Evolutionary conservation across 2,888 invertebrate genomes (phyloP).

Genomic region (Caradrina clavipalpis): DNA sequence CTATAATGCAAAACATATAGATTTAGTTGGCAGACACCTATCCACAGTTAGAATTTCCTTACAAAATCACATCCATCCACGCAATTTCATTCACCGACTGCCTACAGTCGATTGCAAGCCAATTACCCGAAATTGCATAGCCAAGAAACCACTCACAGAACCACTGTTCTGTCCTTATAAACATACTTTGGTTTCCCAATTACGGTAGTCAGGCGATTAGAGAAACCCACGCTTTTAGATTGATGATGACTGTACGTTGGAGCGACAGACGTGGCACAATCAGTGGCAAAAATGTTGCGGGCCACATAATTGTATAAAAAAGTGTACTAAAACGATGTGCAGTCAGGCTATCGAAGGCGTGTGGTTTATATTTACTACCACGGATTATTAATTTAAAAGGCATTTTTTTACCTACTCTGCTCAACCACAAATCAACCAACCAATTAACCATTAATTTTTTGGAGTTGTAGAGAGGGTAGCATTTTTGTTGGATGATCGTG

Average conservation of each 20-base stretch:
- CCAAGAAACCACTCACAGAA: constrained; percentile 4
- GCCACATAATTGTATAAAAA: background rate
- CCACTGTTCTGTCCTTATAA: constrained; percentile 20
- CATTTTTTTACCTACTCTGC: no score
- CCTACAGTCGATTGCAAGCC: constrained; percentile 3
- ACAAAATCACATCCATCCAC: background rate
- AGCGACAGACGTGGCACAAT: constrained; percentile 14
- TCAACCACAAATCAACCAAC: no score
- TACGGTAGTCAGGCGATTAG: constrained; percentile 11
- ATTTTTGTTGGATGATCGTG: no score
- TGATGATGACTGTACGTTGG: constrained; percentile 13
- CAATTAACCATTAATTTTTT: no score
- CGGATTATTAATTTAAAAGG: no score
- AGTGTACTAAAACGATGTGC: background rate
- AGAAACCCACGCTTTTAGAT: constrained; percentile 45
- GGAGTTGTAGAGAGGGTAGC: no score
- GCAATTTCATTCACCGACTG: constrained; percentile 1
- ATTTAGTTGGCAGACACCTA: no score
- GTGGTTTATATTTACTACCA: background rate
- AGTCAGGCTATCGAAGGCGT: background rate
- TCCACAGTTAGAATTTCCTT: background rate
- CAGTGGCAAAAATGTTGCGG: background rate
- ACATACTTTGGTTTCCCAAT: constrained; percentile 38
- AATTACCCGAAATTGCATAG: constrained; percentile 10
- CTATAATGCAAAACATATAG: no score